Evolutionary conservation across 2,797 vertebrate species (phyloP), one percentile per base, ranked within the genome.

Genomic region (Karalla daura): DNA sequence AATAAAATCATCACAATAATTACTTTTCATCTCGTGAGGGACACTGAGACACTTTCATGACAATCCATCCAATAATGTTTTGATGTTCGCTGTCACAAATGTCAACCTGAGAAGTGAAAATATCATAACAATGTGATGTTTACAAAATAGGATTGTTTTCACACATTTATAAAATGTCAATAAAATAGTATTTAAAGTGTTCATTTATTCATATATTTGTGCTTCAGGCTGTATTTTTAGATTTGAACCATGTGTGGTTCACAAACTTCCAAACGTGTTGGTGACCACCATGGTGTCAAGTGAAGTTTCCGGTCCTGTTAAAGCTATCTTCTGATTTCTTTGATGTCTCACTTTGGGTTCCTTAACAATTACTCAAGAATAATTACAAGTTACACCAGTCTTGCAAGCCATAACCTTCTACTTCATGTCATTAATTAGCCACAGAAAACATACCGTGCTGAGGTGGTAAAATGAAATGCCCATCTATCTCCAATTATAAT

Each of bases 391-490:
- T 20, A 28, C 27, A 17, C 21, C n/a, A 20, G 23, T 44, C 12
- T 8, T 41, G 14, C 12, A 17, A 37, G 32, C 52, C 12, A 49
- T 27, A 40, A 33, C 40, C 28, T 28, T 47, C 15, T 50, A 2
- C n/a, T 67, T 40, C 13, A 21, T 25, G 6, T 23, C 40, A 37
- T 50, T 60, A 55, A 67, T 62, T 35, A 62, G 7, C 56, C 18
- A 33, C 25, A 63, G 40, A 61, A 33, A 23, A 5, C 15, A 0
- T 0, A 5, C 4, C 9, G 5, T 11, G n/a, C 32, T 39, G 8
- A 36, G 37, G 24, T 40, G 13, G 49, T 63, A 5, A 59, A 69
- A 63, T 62, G 6, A 61, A 70, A 58, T 45, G 2, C 25, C 33
- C 47, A 43, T 33, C 41, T 61, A 46, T 36, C 17, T 55, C 24